Conservation (phyloP, 1,140 invertebrate genomes). For the Patella vulgata region DNA sequence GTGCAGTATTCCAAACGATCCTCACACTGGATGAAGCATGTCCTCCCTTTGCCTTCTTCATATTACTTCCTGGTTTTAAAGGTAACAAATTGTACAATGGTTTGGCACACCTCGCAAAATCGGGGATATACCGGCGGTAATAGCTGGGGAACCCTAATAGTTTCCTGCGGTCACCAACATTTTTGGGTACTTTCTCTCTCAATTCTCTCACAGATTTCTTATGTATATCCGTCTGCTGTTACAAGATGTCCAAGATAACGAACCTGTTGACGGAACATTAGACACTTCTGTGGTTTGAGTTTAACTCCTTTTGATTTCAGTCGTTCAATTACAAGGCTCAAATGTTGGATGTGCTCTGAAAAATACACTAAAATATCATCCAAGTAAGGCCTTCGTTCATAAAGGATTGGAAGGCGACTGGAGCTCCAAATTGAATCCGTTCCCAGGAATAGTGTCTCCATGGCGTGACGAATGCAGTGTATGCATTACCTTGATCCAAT, state of each 20-base stretch:
- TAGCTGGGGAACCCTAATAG: slow-evolving; percentile 68
- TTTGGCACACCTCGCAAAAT: slow-evolving; percentile 42
- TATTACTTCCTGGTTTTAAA: slow-evolving; percentile 44
- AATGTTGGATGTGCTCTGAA: slow-evolving; percentile 14
- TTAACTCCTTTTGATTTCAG: slow-evolving; percentile 49
- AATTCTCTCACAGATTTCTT: slow-evolving; percentile 60
- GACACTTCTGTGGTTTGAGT: slow-evolving; percentile 33
- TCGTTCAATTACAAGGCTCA: slow-evolving; percentile 57
- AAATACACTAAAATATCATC: slow-evolving; percentile 35
- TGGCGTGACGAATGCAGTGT: slow-evolving; percentile 29
- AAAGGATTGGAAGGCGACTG: slow-evolving; percentile 25
- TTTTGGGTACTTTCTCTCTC: slow-evolving; percentile 42
- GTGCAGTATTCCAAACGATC: slow-evolving; percentile 9
- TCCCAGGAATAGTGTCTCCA: slow-evolving; percentile 24
- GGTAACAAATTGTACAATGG: slow-evolving; percentile 23
- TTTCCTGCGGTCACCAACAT: slow-evolving; percentile 58
- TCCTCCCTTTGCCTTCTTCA: neutral
- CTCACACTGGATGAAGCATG: slow-evolving; percentile 8
- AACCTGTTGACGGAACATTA: slow-evolving; percentile 23
- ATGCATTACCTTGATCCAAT: slow-evolving; percentile 28
- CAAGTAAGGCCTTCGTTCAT: slow-evolving; percentile 32
- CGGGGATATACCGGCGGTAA: slow-evolving; percentile 61
- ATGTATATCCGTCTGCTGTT: slow-evolving; percentile 46
- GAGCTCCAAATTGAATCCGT: slow-evolving; percentile 37
- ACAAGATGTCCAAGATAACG: slow-evolving; percentile 34